A percentile compares a stretch with the other conserved stretches of the same genome.
These are phyloP conservation scores for Lepus oiostolus DNA, from an alignment of 2,797 vertebrate species.

Conservation along the genomic window DNA sequence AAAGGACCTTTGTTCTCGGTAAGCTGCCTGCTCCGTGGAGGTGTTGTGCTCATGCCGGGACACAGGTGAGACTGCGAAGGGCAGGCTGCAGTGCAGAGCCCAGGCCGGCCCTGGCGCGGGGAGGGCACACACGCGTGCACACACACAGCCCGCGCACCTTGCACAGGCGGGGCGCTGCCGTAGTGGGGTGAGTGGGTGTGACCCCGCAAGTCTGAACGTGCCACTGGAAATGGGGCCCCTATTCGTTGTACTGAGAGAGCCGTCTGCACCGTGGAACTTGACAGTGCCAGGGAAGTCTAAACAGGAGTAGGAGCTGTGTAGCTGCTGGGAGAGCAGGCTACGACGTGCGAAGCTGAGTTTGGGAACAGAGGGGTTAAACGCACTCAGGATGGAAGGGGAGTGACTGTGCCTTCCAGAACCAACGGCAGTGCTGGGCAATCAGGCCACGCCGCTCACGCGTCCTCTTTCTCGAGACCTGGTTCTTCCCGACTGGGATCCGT, in stretches of 20 bases:
- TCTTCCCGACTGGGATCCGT: not conserved
- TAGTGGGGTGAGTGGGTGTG: no score
- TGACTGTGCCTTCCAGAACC: conserved; percentile 19
- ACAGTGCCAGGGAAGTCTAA: conserved; percentile 49
- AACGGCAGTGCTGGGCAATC: not conserved
- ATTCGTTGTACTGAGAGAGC: not conserved
- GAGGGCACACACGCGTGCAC: no score
- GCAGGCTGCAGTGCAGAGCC: not conserved
- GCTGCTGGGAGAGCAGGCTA: conserved; percentile 37
- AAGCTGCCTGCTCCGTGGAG: no score
- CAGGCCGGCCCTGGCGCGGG: not conserved
- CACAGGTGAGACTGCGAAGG: no score
- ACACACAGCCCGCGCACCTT: not conserved
- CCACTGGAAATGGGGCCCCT: conserved; percentile 13
- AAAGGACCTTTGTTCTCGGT: not conserved
- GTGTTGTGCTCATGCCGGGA: no score
- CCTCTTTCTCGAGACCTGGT: not conserved
- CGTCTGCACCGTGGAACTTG: conserved; percentile 33
- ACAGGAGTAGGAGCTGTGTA: conserved; percentile 70
- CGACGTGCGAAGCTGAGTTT: conserved; percentile 17
- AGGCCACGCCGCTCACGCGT: not conserved
- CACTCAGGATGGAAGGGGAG: conserved; percentile 46
- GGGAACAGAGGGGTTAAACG: not conserved
- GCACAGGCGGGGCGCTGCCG: not conserved
- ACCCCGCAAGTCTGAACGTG: no score